Evolutionary conservation across 1,140 invertebrate species (phyloP).

Genomic region (Cataglyphis hispanica): DNA sequence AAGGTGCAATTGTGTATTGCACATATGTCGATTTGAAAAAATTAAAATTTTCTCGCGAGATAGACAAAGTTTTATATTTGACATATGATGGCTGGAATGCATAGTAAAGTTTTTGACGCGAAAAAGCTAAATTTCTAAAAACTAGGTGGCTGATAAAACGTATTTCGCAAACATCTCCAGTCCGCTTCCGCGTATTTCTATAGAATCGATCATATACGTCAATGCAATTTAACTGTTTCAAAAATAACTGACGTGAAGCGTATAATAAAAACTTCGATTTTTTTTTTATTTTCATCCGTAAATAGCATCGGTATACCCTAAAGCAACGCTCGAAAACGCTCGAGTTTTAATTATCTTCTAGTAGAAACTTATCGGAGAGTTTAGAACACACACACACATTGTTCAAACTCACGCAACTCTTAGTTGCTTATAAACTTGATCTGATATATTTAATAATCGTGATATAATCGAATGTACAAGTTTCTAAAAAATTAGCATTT

Average conservation of each 20-base stretch:
- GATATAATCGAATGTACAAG: background rate
- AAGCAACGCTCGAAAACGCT: background rate
- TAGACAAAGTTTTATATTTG: conserved; percentile 20
- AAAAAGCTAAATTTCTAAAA: conserved; percentile 21
- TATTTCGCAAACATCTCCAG: conserved; percentile 30
- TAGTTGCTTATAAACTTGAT: background rate
- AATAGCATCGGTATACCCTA: background rate
- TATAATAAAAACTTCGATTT: background rate
- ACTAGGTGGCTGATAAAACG: background rate
- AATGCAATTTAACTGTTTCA: background rate
- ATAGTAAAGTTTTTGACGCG: background rate
- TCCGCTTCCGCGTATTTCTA: conserved; percentile 9
- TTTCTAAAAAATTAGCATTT: background rate
- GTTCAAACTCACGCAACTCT: background rate
- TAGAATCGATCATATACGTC: background rate
- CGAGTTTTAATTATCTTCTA: background rate
- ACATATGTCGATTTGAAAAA: conserved; percentile 13
- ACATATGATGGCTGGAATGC: background rate
- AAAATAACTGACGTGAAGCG: background rate
- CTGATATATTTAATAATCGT: background rate
- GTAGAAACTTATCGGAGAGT: background rate
- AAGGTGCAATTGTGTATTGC: background rate
- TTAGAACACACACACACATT: background rate
- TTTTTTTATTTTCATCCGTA: background rate
- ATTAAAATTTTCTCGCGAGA: background rate